A percentile compares a stretch with the other conserved stretches of the same genome.
Evolutionary conservation across 2,888 invertebrate genomes (phyloP).

Genomic region (Athalia circularis): DNA sequence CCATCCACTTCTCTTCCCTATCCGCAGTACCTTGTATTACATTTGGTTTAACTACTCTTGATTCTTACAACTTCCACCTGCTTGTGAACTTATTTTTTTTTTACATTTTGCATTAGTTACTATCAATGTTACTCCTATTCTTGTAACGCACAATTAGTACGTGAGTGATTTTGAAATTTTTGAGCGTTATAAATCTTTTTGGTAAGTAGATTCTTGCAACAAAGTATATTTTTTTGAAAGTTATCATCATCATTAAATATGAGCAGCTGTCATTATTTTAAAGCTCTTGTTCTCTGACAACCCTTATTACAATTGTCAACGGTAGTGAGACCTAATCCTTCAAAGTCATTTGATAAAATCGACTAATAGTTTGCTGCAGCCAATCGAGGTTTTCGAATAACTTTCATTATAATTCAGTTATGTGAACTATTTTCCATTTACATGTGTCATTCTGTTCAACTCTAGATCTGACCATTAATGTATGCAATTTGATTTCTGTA

Average conservation of each 20-base stretch:
- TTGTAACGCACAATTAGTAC: conserved; percentile 15
- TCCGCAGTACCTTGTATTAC: conserved; percentile 2
- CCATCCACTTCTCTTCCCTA: conserved; percentile 26
- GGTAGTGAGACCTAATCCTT: too few relatives aligned
- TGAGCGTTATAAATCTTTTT: conserved; percentile 19
- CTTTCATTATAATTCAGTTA: too few relatives aligned
- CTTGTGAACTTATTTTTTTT: conserved; percentile 30
- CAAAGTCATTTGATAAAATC: too few relatives aligned
- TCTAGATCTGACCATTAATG: not conserved
- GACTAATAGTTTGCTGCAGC: too few relatives aligned
- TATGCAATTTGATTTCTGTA: not conserved
- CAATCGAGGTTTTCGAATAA: too few relatives aligned
- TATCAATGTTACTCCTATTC: conserved; percentile 31
- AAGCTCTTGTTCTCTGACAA: not conserved
- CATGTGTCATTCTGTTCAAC: conserved; percentile 24
- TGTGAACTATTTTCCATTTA: not conserved
- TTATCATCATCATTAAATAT: conserved; percentile 3
- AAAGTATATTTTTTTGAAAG: not conserved
- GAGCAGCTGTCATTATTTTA: not conserved
- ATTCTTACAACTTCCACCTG: conserved; percentile 14
- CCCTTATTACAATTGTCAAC: too few relatives aligned
- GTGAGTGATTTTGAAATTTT: conserved; percentile 5
- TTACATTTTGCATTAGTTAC: conserved; percentile 33
- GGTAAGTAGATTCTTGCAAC: conserved; percentile 29
- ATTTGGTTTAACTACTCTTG: not conserved